phyloP scores from a whole-genome alignment of 2,797 vertebrate genomes.

The Harpagifer antarcticus region DNA sequence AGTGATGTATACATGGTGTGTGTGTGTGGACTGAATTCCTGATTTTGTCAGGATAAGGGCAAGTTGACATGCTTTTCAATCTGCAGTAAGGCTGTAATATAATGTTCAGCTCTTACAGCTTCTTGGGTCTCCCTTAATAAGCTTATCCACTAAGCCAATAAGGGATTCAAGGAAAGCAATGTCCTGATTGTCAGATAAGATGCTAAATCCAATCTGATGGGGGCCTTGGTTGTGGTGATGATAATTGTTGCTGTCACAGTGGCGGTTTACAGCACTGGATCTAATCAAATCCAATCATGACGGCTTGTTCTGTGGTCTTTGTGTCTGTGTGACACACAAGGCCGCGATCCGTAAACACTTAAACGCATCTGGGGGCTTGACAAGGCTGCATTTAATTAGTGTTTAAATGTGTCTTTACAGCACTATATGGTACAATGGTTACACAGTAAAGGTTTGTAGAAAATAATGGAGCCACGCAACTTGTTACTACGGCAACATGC shows the following conservation, averaged over 20 bases:
- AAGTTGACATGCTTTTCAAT: slow-evolving; percentile 55
- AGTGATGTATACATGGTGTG: not conserved
- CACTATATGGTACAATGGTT: not conserved
- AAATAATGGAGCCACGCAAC: not conserved
- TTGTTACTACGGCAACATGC: not conserved
- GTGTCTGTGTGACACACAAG: slow-evolving; percentile 37
- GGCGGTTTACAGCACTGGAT: slow-evolving; percentile 54
- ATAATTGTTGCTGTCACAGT: slow-evolving; percentile 73
- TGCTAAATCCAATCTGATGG: slow-evolving; percentile 68
- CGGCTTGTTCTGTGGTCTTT: slow-evolving; percentile 50
- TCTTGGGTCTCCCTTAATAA: slow-evolving; percentile 72
- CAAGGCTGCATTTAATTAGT: slow-evolving; percentile 22
- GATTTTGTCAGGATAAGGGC: slow-evolving; percentile 28
- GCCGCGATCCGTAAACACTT: slow-evolving; percentile 36
- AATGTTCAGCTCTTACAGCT: slow-evolving; percentile 69
- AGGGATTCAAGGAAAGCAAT: slow-evolving; percentile 72
- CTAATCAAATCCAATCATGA: slow-evolving; percentile 69
- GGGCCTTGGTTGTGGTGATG: slow-evolving; percentile 39
- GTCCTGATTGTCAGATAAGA: slow-evolving; percentile 82
- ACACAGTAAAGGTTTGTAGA: not conserved
- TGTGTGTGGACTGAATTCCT: slow-evolving; percentile 14
- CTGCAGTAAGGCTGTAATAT: slow-evolving; percentile 66
- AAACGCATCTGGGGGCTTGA: slow-evolving; percentile 1
- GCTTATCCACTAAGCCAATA: slow-evolving; percentile 80
- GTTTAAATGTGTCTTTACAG: slow-evolving; percentile 3